A percentile compares a stretch with the other conserved stretches of the same genome.
phyloP scores from a whole-genome alignment of 1,140 invertebrate genomes.

The Heliconius hermathena region DNA sequence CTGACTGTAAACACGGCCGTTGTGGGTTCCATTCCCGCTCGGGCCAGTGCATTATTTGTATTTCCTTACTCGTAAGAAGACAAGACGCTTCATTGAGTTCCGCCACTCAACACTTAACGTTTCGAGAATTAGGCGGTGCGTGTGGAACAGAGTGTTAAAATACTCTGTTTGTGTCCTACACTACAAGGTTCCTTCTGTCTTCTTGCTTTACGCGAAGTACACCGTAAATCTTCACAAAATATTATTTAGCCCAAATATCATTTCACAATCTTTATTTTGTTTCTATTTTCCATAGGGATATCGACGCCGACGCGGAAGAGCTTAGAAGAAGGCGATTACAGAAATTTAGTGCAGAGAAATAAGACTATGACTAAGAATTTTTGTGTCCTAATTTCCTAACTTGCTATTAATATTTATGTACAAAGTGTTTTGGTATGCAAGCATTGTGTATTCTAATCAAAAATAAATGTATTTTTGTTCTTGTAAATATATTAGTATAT shows the following conservation, averaged over 20 bases:
- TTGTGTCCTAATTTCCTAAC: conserved; percentile 59
- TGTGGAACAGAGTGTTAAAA: too few relatives aligned
- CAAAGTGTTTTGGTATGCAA: conserved; percentile 75
- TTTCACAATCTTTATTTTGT: too few relatives aligned
- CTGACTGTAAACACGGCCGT: not conserved
- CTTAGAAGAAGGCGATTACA: conserved; percentile 87
- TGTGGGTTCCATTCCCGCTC: not conserved
- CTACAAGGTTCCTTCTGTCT: too few relatives aligned
- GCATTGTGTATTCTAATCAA: conserved; percentile 75
- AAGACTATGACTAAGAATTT: conserved; percentile 49
- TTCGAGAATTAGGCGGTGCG: too few relatives aligned
- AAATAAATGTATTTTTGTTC: conserved; percentile 79
- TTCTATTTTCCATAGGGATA: not conserved
- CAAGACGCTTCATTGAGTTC: too few relatives aligned
- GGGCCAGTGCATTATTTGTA: not conserved
- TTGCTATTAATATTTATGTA: conserved; percentile 73
- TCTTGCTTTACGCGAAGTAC: too few relatives aligned
- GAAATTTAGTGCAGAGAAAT: conserved; percentile 84
- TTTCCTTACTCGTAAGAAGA: too few relatives aligned
- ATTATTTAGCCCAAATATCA: too few relatives aligned
- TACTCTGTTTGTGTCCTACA: too few relatives aligned
- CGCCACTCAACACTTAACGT: too few relatives aligned
- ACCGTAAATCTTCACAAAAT: too few relatives aligned
- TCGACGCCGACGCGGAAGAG: conserved; percentile 78
- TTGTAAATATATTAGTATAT: conserved; percentile 80